phyloP scores from a whole-genome alignment of 2,113 vertebrate species.

The Thomomys bottae region DNA sequence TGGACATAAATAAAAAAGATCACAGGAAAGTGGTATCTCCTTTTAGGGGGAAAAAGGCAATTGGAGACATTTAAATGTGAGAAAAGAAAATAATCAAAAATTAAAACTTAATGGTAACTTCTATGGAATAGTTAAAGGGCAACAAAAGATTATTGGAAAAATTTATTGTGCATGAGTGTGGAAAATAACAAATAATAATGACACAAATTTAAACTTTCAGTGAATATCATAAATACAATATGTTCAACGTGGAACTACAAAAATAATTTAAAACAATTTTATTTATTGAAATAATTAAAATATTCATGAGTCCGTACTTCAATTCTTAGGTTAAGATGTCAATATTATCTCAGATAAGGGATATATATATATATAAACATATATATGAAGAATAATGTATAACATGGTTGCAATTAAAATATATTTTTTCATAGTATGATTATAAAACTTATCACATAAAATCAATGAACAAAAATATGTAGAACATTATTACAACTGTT shows the following conservation, averaged over 20 bases:
- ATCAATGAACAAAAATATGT: constrained; percentile 13
- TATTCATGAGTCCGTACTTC: not conserved
- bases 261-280: not conserved
- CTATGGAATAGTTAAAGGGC: not conserved
- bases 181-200: not conserved
- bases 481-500: not conserved
- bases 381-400: not conserved
- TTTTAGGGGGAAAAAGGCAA: not conserved
- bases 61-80: not conserved
- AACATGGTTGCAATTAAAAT: not conserved
- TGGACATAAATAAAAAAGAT: not conserved
- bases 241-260: not conserved
- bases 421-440: not conserved
- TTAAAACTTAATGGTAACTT: not conserved
- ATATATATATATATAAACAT: not conserved
- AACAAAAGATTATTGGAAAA: not conserved
- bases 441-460: not conserved
- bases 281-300: not conserved
- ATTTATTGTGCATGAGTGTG: not conserved
- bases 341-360: not conserved
- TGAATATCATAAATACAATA: not conserved
- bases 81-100: not conserved
- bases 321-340: not conserved
- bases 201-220: not conserved
- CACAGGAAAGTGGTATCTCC: not conserved